Evolutionary conservation across 2,797 vertebrate species (phyloP).

Genomic region (Trachops cirrhosus): DNA sequence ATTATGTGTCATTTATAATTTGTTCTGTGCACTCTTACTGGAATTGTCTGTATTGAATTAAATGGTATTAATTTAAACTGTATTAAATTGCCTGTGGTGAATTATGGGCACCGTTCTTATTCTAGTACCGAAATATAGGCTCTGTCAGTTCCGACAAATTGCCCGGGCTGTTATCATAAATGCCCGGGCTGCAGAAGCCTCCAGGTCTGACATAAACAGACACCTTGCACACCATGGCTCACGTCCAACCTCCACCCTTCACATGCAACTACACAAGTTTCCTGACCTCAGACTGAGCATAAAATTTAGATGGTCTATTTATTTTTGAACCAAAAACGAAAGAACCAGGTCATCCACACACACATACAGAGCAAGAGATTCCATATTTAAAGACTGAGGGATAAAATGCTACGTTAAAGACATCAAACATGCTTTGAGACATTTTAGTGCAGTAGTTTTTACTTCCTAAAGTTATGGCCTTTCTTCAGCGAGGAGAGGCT

Average conservation of each 20-base stretch:
- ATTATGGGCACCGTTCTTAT: background rate
- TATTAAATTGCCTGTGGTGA: background rate
- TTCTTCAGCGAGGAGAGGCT: background rate
- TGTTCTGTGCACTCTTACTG: background rate
- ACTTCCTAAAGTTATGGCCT: background rate
- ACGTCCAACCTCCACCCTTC: background rate
- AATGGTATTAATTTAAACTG: background rate
- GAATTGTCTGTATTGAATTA: background rate
- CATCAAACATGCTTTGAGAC: background rate
- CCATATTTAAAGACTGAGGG: background rate
- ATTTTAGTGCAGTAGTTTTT: background rate
- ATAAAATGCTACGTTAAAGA: background rate
- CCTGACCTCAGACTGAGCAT: background rate
- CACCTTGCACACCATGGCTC: background rate
- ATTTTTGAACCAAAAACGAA: background rate
- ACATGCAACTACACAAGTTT: background rate
- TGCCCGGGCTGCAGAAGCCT: background rate
- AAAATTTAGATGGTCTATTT: background rate
- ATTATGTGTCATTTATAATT: background rate
- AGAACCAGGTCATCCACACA: background rate
- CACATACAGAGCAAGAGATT: background rate
- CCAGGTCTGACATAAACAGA: background rate
- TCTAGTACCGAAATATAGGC: background rate
- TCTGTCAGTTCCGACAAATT: background rate
- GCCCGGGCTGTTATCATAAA: background rate